Percentiles rank a stretch among this genome's conserved stretches.
Evolutionary conservation across 2,888 invertebrate species (phyloP).

Genomic region (Apamea epomidion): DNA sequence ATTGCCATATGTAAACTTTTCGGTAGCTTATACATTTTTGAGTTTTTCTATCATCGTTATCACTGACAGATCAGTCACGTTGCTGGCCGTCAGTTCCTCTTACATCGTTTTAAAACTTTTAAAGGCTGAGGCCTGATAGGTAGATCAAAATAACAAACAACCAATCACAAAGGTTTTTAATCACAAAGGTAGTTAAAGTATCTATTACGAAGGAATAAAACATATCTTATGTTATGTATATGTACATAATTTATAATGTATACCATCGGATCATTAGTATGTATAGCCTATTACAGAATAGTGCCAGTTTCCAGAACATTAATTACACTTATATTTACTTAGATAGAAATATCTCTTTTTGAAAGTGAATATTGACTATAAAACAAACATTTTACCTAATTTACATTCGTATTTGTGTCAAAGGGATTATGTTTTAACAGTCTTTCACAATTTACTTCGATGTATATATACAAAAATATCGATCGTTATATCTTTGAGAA

Average conservation of each 20-base stretch:
- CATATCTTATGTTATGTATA: conserved; percentile 11
- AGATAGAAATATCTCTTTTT: conserved; percentile 66
- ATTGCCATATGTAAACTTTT: not conserved
- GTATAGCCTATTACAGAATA: conserved; percentile 50
- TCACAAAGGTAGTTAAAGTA: not conserved
- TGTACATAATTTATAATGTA: conserved; percentile 54
- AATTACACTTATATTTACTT: conserved; percentile 58
- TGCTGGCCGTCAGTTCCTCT: too few species aligned
- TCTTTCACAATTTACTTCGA: conserved; percentile 71
- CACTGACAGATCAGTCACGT: not conserved
- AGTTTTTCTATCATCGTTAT: not conserved
- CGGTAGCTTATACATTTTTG: not conserved
- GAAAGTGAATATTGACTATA: conserved; percentile 66
- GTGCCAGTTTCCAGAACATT: conserved; percentile 63
- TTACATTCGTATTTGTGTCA: conserved; percentile 59
- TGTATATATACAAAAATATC: conserved; percentile 64
- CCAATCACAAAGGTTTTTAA: not conserved
- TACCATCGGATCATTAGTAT: conserved; percentile 48
- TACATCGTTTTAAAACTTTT: not conserved
- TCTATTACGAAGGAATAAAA: conserved; percentile 42
- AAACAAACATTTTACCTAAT: conserved; percentile 53
- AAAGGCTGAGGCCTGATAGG: not conserved
- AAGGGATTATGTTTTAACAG: conserved; percentile 70
- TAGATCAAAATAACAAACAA: not conserved
- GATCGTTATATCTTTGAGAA: conserved; percentile 36